These are phyloP conservation scores for Nemopilema nomurai DNA, from an alignment of 30 jellyfish, hydroid and myxozoan species.

Conservation along the genomic window DNA sequence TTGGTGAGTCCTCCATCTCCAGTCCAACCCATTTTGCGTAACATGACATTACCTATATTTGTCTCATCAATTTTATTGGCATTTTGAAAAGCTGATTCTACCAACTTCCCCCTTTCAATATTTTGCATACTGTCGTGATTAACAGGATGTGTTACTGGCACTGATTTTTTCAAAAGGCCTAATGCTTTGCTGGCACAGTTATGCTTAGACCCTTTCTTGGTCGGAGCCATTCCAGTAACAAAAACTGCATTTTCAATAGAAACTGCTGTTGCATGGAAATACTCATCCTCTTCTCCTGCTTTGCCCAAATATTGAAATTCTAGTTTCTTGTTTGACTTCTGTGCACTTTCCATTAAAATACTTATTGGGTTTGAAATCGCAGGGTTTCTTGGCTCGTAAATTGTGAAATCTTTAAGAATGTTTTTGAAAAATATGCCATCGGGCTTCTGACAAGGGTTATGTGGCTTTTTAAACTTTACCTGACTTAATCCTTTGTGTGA, in stretches of 20 bases:
- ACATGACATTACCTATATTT: slow-evolving; percentile 84
- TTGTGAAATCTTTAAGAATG: slow-evolving; percentile 4
- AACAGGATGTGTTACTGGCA: slow-evolving; percentile 18
- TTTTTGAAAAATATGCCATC: background rate
- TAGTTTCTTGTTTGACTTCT: slow-evolving; percentile 53
- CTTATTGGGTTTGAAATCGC: slow-evolving; percentile 36
- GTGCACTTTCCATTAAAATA: slow-evolving; percentile 77
- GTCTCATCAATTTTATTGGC: slow-evolving; percentile 68
- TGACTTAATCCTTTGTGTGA: slow-evolving; percentile 17
- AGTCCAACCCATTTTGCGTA: slow-evolving; percentile 97
- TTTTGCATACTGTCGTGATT: slow-evolving; percentile 54
- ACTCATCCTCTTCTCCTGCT: background rate
- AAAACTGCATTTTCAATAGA: slow-evolving; percentile 52
- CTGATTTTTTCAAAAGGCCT: slow-evolving; percentile 32
- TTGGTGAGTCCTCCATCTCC: slow-evolving; percentile 93
- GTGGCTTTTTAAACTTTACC: slow-evolving; percentile 41
- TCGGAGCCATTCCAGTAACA: slow-evolving; percentile 65
- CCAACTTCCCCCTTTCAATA: slow-evolving; percentile 68
- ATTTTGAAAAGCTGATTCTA: slow-evolving; percentile 51
- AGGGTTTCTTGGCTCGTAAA: slow-evolving; percentile 36
- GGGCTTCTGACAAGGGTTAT: background rate
- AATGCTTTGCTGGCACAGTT: slow-evolving; percentile 74
- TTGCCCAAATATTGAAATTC: slow-evolving; percentile 66
- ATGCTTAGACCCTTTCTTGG: slow-evolving; percentile 74
- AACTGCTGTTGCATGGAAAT: slow-evolving; percentile 51